phyloP scores from a whole-genome alignment of 92 coral and sea anemone genomes.

The Palythoa grandiflora region DNA sequence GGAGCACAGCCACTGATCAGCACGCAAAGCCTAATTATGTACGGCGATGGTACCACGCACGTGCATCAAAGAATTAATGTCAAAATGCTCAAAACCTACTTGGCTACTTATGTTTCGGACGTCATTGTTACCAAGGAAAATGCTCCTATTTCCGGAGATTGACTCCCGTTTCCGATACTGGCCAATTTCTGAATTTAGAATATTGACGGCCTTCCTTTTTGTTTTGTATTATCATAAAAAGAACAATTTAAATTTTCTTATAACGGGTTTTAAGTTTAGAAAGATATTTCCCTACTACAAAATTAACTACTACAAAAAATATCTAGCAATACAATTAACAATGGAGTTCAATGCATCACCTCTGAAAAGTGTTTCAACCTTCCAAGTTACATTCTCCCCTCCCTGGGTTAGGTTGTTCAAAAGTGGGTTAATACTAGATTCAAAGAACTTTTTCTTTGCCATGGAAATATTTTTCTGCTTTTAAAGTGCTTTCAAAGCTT shows the following conservation, averaged over 20 bases:
- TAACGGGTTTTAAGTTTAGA: background rate
- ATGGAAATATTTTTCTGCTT: too few relatives aligned
- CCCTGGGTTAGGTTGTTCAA: too few relatives aligned
- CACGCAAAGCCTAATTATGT: background rate
- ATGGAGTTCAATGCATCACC: too few relatives aligned
- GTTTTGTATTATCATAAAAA: background rate
- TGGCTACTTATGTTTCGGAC: background rate
- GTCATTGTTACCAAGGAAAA: slow-evolving; percentile 22
- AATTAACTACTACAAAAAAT: background rate
- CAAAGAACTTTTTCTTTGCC: too few relatives aligned
- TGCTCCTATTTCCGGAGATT: slow-evolving; percentile 19
- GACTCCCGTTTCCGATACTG: slow-evolving; percentile 20
- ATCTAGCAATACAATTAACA: background rate
- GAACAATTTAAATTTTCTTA: background rate
- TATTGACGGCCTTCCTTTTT: background rate
- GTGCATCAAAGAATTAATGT: background rate
- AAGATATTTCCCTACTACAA: background rate
- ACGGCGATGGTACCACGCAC: background rate
- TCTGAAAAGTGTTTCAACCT: too few relatives aligned
- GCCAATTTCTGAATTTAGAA: background rate
- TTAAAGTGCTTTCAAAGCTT: too few relatives aligned
- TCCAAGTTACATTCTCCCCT: too few relatives aligned
- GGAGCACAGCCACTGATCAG: background rate
- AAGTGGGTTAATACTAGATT: too few relatives aligned
- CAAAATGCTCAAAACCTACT: background rate